phyloP scores from a whole-genome alignment of 92 coral and sea anemone species.

The Phymanthus crucifer region DNA sequence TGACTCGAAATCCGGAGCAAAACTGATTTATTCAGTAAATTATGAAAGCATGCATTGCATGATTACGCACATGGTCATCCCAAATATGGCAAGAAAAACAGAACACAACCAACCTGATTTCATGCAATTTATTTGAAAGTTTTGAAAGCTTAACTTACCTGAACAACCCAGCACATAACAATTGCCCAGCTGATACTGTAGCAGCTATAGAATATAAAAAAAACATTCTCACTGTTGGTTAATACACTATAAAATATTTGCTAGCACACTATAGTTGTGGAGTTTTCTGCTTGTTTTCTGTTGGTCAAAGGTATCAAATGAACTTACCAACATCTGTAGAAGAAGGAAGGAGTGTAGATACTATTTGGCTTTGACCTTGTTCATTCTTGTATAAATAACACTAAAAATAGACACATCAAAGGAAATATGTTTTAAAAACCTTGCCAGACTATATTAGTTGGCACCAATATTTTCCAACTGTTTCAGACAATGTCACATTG shows the following conservation, averaged over 20 bases:
- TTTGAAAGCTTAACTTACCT: no score
- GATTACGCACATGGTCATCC: no score
- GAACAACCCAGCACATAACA: conserved; percentile 94
- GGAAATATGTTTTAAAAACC: background rate
- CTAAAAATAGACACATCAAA: conserved; percentile 25
- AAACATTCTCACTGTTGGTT: background rate
- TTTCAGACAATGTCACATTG: background rate
- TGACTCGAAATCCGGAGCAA: no score
- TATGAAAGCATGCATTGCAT: no score
- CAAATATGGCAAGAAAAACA: no score
- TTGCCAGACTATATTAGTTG: background rate
- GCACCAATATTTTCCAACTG: background rate
- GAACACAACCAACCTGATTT: no score
- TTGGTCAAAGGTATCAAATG: background rate
- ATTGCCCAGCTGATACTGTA: conserved; percentile 85
- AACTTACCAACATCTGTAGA: conserved; percentile 82
- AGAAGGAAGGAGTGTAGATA: conserved; percentile 92
- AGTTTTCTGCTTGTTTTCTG: no score
- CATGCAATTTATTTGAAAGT: background rate
- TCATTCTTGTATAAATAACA: conserved; percentile 96
- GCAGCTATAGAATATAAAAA: conserved; percentile 53
- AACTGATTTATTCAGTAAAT: no score
- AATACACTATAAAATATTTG: background rate
- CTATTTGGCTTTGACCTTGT: conserved; percentile 90
- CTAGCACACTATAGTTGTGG: background rate